phyloP scores from a whole-genome alignment of 2,888 invertebrate genomes.

The Emmelina monodactyla region DNA sequence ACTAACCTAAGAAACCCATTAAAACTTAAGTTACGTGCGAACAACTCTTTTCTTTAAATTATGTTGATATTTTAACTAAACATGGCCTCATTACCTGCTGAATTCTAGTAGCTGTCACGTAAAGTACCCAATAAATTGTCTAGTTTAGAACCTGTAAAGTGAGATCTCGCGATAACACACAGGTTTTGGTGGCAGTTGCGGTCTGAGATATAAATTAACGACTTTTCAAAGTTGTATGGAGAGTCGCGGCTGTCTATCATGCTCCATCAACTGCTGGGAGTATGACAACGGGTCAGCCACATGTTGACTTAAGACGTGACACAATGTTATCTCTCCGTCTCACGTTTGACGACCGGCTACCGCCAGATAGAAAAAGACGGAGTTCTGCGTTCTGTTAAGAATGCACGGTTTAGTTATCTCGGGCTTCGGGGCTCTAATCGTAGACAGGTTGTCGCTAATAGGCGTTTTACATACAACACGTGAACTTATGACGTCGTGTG shows the following conservation, averaged over 20 bases:
- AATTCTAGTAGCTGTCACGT: slow-evolving; percentile 53
- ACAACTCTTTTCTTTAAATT: slow-evolving; percentile 17
- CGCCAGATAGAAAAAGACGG: slow-evolving; percentile 50
- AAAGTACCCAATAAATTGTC: slow-evolving; percentile 45
- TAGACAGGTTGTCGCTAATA: slow-evolving; percentile 63
- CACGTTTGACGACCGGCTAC: slow-evolving; percentile 40
- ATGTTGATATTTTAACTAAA: slow-evolving; percentile 26
- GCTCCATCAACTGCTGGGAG: slow-evolving; percentile 64
- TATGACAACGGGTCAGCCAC: slow-evolving; percentile 61
- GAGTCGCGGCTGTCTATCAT: slow-evolving; percentile 57
- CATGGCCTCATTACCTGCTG: slow-evolving; percentile 24
- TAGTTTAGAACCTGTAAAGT: slow-evolving; percentile 38
- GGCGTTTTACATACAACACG: slow-evolving; percentile 53
- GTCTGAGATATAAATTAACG: slow-evolving; percentile 47
- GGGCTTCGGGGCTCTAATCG: slow-evolving; percentile 43
- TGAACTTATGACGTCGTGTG: slow-evolving; percentile 53
- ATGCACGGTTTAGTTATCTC: slow-evolving; percentile 47
- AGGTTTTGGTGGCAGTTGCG: slow-evolving; percentile 41
- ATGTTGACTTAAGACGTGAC: slow-evolving; percentile 52
- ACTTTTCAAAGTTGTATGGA: slow-evolving; percentile 50
- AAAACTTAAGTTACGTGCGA: slow-evolving; percentile 10
- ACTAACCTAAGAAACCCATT: slow-evolving; percentile 19
- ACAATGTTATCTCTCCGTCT: slow-evolving; percentile 54
- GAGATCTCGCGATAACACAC: slow-evolving; percentile 45
- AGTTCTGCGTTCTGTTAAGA: slow-evolving; percentile 39